These are phyloP conservation scores for Megathymus violae DNA, from an alignment of 1,140 invertebrate genomes.

Conservation along the genomic window DNA sequence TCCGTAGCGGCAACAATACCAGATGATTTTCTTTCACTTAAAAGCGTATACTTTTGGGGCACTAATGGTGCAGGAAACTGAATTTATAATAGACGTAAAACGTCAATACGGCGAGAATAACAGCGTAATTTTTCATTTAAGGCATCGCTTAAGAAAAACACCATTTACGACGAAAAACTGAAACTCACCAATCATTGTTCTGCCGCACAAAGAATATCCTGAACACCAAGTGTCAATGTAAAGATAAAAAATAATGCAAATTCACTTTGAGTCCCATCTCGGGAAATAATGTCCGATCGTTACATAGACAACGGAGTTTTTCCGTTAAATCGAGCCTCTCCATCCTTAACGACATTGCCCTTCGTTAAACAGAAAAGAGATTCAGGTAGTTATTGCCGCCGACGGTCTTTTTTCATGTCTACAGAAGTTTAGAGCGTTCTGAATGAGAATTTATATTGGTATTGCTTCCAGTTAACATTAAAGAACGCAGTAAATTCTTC, in stretches of 20 bases:
- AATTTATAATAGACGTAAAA: conserved; percentile 26
- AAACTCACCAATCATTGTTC: conserved; percentile 44
- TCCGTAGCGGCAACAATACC: conserved; percentile 13
- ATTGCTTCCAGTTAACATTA: conserved; percentile 52
- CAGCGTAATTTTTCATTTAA: conserved; percentile 42
- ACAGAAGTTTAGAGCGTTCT: conserved; percentile 45
- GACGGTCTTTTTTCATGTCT: conserved; percentile 66
- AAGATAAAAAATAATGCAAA: conserved; percentile 80
- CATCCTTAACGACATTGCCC: conserved; percentile 69
- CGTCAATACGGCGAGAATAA: conserved; percentile 36
- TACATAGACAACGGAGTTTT: conserved; percentile 76
- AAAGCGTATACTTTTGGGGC: conserved; percentile 8
- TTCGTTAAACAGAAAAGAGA: conserved; percentile 76
- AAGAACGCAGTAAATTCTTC: conserved; percentile 32
- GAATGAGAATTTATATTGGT: conserved; percentile 62
- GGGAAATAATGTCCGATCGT: conserved; percentile 69
- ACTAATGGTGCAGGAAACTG: conserved; percentile 17
- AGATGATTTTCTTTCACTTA: not conserved
- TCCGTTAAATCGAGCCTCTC: conserved; percentile 68
- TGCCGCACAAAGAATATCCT: conserved; percentile 41
- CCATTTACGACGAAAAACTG: conserved; percentile 34
- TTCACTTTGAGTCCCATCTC: conserved; percentile 64
- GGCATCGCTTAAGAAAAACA: conserved; percentile 41
- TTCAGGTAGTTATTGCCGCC: conserved; percentile 71
- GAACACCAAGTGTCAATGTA: conserved; percentile 58